A percentile compares a stretch with the other conserved stretches of the same genome.
Conservation (phyloP, 2,888 invertebrate species). For the Agrenia bidenticulata region DNA sequence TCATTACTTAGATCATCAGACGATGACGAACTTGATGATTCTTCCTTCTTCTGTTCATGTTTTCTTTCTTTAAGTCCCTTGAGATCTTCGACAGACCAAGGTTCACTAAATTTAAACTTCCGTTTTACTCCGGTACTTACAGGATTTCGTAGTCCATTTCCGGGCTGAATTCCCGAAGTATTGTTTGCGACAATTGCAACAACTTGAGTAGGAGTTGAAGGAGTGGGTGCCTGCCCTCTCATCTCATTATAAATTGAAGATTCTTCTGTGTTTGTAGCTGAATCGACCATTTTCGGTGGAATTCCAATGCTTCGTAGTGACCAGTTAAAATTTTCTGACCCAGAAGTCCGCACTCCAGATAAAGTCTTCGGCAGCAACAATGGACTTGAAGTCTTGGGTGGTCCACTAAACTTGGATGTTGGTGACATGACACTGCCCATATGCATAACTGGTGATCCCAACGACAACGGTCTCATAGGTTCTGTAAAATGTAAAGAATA, state of each 20-base stretch:
- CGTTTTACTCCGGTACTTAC: background rate
- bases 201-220: no score
- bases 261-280: conserved; percentile 37
- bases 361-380: conserved; percentile 18
- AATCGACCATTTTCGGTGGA: conserved; percentile 41
- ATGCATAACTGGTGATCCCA: conserved; percentile 9
- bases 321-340: conserved; percentile 2
- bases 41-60: no score
- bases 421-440: conserved; percentile 15
- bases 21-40: no score
- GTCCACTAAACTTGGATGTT: conserved; percentile 29
- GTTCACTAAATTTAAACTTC: conserved; percentile 30
- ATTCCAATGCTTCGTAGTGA: conserved; percentile 21
- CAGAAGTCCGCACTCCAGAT: background rate
- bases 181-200: no score
- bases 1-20: no score
- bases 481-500: conserved; percentile 27
- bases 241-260: background rate
- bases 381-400: conserved; percentile 36
- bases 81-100: conserved; percentile 29
- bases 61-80: no score
- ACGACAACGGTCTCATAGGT: conserved; percentile 31
- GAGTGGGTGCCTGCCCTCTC: no score
- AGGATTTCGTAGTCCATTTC: background rate
- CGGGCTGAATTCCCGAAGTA: background rate